Conservation (phyloP, 2,888 invertebrate genomes). For the Microctonus hyperodae region DNA sequence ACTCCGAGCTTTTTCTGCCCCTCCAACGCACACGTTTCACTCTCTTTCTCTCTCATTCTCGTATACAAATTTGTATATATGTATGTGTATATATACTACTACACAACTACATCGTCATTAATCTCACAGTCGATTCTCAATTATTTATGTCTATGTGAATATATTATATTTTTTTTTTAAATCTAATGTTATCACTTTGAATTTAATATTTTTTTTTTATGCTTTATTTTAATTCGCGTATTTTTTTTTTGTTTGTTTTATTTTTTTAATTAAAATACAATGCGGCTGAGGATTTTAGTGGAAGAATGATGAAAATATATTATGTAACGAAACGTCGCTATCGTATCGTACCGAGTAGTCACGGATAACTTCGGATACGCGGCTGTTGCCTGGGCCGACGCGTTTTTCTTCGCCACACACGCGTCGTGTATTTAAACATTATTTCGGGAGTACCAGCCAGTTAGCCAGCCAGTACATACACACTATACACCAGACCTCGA, state of each 20-base stretch:
- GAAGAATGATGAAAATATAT: slow-evolving; percentile 31
- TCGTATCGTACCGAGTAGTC: slow-evolving; percentile 27
- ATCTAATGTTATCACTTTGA: too few species aligned
- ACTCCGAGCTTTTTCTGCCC: slow-evolving; percentile 24
- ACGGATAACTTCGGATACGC: slow-evolving; percentile 18
- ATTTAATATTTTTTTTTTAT: too few species aligned
- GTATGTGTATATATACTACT: neutral
- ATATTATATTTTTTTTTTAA: too few species aligned
- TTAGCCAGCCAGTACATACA: slow-evolving; percentile 31
- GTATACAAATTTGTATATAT: neutral
- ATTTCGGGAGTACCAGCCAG: slow-evolving; percentile 57
- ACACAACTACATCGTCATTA: too few species aligned
- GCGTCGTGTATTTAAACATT: slow-evolving; percentile 45
- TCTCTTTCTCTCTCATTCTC: slow-evolving; percentile 5
- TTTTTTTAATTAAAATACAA: slow-evolving; percentile 4
- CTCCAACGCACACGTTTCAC: slow-evolving; percentile 5
- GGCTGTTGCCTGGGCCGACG: slow-evolving; percentile 37
- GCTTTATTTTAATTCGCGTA: too few species aligned
- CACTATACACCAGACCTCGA: slow-evolving; percentile 30
- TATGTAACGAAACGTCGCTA: slow-evolving; percentile 33
- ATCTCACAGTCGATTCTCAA: too few species aligned
- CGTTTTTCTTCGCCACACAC: slow-evolving; percentile 27
- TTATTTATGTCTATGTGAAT: too few species aligned
- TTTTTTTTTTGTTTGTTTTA: neutral
- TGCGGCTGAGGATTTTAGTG: slow-evolving; percentile 25